These are phyloP conservation scores for Austrolebias charrua DNA, from an alignment of 2,797 vertebrate genomes.

Conservation along the genomic window DNA sequence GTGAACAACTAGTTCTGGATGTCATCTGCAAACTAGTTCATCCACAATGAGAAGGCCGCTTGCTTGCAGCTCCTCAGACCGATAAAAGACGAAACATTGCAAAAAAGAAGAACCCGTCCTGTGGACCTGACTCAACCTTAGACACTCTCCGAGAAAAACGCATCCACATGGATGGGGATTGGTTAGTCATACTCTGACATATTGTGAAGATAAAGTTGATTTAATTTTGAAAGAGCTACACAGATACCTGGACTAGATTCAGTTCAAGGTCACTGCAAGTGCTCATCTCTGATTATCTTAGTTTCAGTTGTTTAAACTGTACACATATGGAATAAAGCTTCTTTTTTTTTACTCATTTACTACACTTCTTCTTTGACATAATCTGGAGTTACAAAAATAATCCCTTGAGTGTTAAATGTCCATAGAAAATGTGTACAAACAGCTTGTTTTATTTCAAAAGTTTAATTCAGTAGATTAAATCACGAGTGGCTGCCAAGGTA, in stretches of 20 bases:
- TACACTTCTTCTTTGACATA: neutral
- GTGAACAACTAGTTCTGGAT: too few species aligned
- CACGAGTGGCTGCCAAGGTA: too few species aligned
- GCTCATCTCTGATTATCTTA: too few species aligned
- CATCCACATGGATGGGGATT: neutral
- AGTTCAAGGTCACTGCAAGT: constrained; percentile 6
- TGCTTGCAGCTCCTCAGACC: too few species aligned
- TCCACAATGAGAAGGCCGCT: too few species aligned
- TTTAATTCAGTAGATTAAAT: too few species aligned
- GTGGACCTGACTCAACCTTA: too few species aligned
- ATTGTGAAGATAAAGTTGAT: neutral
- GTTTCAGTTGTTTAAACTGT: neutral
- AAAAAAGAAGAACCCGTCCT: too few species aligned
- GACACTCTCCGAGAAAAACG: neutral
- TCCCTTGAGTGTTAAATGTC: neutral
- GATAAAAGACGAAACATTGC: too few species aligned
- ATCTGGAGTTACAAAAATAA: constrained; percentile 3
- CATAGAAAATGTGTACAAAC: too few species aligned
- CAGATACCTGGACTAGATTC: neutral
- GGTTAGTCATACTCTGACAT: neutral
- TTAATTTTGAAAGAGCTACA: neutral
- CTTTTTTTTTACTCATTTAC: neutral
- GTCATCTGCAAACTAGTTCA: too few species aligned
- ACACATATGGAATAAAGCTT: neutral
- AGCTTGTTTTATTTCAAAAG: too few species aligned